Evolutionary conservation across 2,797 vertebrate genomes (phyloP), one percentile per base, ranked within the genome.

Genomic region (Denticeps clupeoides): DNA sequence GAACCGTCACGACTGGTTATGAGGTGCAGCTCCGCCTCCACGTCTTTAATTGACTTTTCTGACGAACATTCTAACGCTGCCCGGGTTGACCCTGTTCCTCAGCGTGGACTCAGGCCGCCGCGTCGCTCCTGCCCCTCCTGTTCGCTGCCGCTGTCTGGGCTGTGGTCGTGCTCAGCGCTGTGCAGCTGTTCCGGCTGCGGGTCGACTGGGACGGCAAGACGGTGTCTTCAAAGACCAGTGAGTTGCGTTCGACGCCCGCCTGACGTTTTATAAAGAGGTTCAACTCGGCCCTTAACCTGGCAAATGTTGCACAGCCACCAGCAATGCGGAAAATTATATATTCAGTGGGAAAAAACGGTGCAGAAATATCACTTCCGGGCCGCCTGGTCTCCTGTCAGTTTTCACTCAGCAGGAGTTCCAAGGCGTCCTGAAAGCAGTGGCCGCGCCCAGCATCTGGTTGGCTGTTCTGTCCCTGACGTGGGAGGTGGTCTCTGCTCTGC

Each of bases 381-480:
- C n/a, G n/a, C n/a, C n/a, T n/a, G n/a, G n/a, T n/a, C n/a, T n/a
- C n/a, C n/a, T n/a, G n/a, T n/a, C n/a, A n/a, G n/a, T n/a, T n/a
- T n/a, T n/a, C n/a, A n/a, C n/a, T n/a, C n/a, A 80, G 27, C 74
- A 83, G 1, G 73, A 82, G 58, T 89, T 90, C 70, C 74, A 51
- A 0, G 67, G 45, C 23, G 82, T 83, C 79, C 64, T 90, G 49
- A 75, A 70, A 32, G 25, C 6, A 0, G 68, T 82, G 55, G 81
- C 72, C 0, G 58, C 75, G 32, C 78, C 80, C 0, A 79, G 81
- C 18, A 59, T 87, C 56, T 87, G 83, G 65, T 43, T 89, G 5
- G 86, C 78, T 1, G 71, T 74, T 7, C 70, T 81, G 51, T 90
- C 87, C 1, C 71, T 90, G 13, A 49, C 68, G 44, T 87, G 85